Conservation (phyloP, 2,888 invertebrate species). For the Germaria angustata region DNA sequence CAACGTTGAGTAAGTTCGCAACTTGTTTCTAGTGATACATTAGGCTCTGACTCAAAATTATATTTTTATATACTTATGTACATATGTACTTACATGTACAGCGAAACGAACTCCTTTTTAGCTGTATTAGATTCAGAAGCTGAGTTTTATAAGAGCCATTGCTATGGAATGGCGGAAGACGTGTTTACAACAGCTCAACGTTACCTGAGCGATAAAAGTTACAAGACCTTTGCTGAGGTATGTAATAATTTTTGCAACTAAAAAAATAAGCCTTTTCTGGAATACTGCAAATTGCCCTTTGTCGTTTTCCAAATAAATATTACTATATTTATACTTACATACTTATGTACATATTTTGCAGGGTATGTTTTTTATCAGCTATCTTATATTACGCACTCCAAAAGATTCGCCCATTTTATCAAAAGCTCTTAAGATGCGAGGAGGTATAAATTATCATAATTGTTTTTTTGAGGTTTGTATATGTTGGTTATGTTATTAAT, state of each 20-base stretch:
- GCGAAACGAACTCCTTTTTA: conserved; percentile 62
- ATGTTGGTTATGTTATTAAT: background rate
- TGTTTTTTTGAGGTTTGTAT: conserved; percentile 61
- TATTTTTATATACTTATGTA: too few species aligned
- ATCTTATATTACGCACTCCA: conserved; percentile 58
- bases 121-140: conserved; percentile 58
- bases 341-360: too few species aligned
- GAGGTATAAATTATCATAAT: conserved; percentile 44
- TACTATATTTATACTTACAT: too few species aligned
- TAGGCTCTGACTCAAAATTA: too few species aligned
- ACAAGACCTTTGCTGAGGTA: conserved; percentile 25
- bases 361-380: conserved; percentile 46
- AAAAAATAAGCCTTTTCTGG: too few species aligned
- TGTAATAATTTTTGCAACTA: too few species aligned
- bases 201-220: background rate
- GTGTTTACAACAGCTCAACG: conserved; percentile 26
- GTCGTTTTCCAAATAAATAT: too few species aligned
- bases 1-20: conserved; percentile 59
- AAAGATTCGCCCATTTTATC: conserved; percentile 53
- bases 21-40: too few species aligned
- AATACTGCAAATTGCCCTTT: too few species aligned
- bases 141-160: conserved; percentile 21
- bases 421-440: conserved; percentile 63
- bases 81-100: too few species aligned
- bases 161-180: conserved; percentile 21